Evolutionary conservation across 2,888 invertebrate genomes (phyloP), one percentile per base, ranked within the genome.

Genomic region (Oasisia sp.): DNA sequence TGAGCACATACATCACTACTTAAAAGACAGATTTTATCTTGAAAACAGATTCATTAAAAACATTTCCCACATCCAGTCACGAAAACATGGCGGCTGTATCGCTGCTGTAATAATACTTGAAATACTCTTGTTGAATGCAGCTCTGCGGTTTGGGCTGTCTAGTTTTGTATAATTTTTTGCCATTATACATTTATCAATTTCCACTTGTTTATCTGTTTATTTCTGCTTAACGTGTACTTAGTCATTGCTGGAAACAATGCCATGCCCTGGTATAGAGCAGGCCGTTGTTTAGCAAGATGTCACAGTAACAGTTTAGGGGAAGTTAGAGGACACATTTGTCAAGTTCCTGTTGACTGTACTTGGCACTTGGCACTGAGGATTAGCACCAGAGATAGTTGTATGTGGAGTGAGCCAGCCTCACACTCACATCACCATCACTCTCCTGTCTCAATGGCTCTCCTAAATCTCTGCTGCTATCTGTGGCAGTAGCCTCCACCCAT

Each of bases 241-340:
- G 9, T 12, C 14, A 50, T 50, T 12, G 9, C 9, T 50, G 14
- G 9, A 50, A 12, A 50, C 14, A 27, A 19, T 19, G 27, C 27
- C 19, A 27, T 74, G 19, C 56, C 19, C 56, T 38, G 4, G 38
- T 9, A 74, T 74, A 74, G 19, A 74, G 27, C 27, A 19, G 7
- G 27, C 19, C 27, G 27, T 0, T 74, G 74, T 74, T 74, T 74
- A 27, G 74, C 74, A 27, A 7, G 74, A n/a, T n/a, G n/a, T 74
- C 74, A 19, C 74, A 74, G 27, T n/a, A 74, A 74, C 74, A 74
- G 11, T 56, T 56, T 56, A 56, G 56, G 56, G 56, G 56, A 74
- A 74, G 74, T 74, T 74, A 74, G 74, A 74, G 74, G 74, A 74
- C 74, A 74, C 74, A 74, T 74, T 74, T 74, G 74, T 74, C 74